Evolutionary conservation across 2,888 invertebrate species (phyloP).

Genomic region (Drosophila prolongata): DNA sequence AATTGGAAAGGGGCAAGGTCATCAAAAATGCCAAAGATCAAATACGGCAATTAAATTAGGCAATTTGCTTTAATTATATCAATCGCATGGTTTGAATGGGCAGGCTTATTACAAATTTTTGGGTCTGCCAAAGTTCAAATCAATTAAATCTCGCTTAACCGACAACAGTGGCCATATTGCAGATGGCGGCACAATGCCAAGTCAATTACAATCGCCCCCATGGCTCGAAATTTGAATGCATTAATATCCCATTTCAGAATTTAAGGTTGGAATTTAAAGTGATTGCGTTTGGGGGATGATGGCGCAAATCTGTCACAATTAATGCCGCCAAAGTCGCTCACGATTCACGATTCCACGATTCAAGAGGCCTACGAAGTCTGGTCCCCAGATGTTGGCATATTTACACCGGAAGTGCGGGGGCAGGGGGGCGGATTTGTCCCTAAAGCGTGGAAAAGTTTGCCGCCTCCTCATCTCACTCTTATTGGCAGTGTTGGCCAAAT

Average conservation of each 20-base stretch:
- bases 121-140: background rate
- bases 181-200: conserved; percentile 6
- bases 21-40: no score
- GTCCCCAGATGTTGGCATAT: conserved; percentile 38
- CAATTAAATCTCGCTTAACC: conserved; percentile 24
- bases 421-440: conserved; percentile 1
- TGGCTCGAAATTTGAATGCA: conserved; percentile 4
- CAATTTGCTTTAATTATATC: background rate
- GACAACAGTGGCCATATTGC: background rate
- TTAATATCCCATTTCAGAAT: conserved; percentile 20
- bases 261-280: conserved; percentile 22
- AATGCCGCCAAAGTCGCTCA: conserved; percentile 56
- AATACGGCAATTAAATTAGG: background rate
- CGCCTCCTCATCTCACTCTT: conserved; percentile 4
- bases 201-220: conserved; percentile 17
- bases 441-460: conserved; percentile 42
- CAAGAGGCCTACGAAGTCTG: conserved; percentile 8
- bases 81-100: background rate
- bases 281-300: conserved; percentile 15
- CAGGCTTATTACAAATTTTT: background rate
- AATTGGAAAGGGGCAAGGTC: no score
- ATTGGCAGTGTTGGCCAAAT: background rate
- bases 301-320: conserved; percentile 74
- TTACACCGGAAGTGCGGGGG: conserved; percentile 50
- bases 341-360: conserved; percentile 1